Conservation (phyloP, 23 tunicate genomes). For the Ciona savignyi region DNA sequence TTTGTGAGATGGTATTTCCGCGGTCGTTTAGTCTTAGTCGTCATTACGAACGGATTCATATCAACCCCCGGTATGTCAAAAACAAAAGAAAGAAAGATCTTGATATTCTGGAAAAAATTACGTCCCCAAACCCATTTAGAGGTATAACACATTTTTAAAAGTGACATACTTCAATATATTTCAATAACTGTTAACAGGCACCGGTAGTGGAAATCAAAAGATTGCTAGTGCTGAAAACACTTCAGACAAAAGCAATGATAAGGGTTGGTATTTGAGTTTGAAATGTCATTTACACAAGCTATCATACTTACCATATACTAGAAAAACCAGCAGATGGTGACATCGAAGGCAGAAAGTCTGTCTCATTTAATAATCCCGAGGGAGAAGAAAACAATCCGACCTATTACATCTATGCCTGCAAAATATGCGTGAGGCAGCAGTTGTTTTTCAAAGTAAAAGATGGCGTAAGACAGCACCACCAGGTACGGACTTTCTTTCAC, state of each 20-base stretch:
- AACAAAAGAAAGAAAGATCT: conserved; percentile 45
- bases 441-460: conserved; percentile 46
- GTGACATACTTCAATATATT: too few species aligned
- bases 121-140: too few species aligned
- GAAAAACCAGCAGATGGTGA: conserved; percentile 18
- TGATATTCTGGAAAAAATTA: conserved; percentile 13
- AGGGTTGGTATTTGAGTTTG: neutral
- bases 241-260: neutral
- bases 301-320: too few species aligned
- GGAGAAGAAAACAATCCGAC: conserved; percentile 22
- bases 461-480: conserved; percentile 32
- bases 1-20: conserved; percentile 72
- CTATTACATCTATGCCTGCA: conserved; percentile 55
- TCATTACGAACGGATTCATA: conserved; percentile 70
- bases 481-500: too few species aligned
- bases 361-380: neutral
- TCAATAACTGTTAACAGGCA: too few species aligned
- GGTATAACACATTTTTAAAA: too few species aligned
- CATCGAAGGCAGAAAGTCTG: neutral
- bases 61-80: conserved; percentile 59
- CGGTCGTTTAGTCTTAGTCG: conserved; percentile 81
- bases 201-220: neutral
- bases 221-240: neutral
- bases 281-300: too few species aligned
- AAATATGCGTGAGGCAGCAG: conserved; percentile 41